Conservation (phyloP, 2,888 invertebrate genomes). For the Amblyjoppa proteus region DNA sequence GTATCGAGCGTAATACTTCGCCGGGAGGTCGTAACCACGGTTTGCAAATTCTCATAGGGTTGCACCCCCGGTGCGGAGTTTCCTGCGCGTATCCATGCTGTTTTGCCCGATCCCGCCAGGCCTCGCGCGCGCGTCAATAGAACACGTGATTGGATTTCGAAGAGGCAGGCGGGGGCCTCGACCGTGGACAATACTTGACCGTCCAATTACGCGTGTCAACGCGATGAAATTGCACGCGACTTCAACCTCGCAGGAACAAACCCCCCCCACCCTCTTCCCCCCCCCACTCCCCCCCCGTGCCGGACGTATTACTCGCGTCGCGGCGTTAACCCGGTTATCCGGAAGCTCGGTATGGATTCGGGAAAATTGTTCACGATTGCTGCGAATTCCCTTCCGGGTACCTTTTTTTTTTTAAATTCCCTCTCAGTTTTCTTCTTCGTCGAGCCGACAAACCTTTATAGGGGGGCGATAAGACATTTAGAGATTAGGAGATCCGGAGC, state of each 20-base stretch:
- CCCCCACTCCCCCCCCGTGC: background rate
- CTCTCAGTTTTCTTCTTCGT: background rate
- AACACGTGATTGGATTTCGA: constrained; percentile 67
- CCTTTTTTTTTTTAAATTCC: background rate
- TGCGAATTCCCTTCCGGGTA: background rate
- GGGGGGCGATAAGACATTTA: constrained; percentile 14
- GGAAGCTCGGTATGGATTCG: background rate
- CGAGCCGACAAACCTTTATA: no score
- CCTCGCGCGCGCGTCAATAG: constrained; percentile 45
- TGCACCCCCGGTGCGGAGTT: background rate
- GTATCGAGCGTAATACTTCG: constrained; percentile 8
- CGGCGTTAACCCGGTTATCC: constrained; percentile 10
- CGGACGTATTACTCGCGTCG: constrained; percentile 1
- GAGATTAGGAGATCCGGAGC: background rate
- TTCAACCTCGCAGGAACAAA: constrained; percentile 1
- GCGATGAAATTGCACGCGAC: constrained; percentile 65
- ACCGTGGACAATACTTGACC: constrained; percentile 67
- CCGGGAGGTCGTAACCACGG: background rate
- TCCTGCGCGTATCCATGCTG: background rate
- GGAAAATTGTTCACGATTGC: constrained; percentile 21
- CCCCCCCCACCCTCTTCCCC: background rate
- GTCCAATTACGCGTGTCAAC: constrained; percentile 64
- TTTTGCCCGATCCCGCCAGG: constrained; percentile 27
- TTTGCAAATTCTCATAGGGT: constrained; percentile 24
- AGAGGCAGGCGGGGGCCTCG: constrained; percentile 24